phyloP scores from a whole-genome alignment of 2,888 invertebrate genomes.

The Phlogophora meticulosa region DNA sequence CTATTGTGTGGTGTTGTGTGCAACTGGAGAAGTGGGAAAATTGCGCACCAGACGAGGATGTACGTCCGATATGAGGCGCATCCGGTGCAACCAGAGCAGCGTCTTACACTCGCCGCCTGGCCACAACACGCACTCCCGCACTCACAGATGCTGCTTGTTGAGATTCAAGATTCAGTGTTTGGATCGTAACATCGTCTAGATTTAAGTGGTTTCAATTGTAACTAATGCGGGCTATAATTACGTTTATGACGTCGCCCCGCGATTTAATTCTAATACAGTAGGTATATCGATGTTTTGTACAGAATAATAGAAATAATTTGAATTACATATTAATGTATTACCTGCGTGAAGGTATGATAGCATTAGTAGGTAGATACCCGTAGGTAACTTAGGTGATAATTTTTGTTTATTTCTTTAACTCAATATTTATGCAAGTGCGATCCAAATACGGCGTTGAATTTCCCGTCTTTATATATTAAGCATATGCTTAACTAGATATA shows the following conservation, averaged over 20 bases:
- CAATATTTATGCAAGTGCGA: too few species aligned
- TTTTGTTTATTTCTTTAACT: not conserved
- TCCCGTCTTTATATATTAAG: not conserved
- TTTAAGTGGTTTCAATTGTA: constrained; percentile 67
- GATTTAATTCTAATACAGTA: constrained; percentile 46
- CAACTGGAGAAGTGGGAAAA: constrained; percentile 82
- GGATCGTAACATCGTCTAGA: constrained; percentile 55
- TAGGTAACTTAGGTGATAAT: not conserved
- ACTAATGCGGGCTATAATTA: constrained; percentile 63
- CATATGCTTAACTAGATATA: not conserved
- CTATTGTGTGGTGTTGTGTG: constrained; percentile 69
- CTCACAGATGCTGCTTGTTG: constrained; percentile 56
- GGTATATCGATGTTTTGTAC: constrained; percentile 36
- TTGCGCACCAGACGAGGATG: constrained; percentile 84
- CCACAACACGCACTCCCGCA: constrained; percentile 33
- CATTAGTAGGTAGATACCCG: not conserved
- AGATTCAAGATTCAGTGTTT: constrained; percentile 62
- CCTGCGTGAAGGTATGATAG: not conserved
- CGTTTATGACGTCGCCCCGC: constrained; percentile 43
- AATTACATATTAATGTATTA: constrained; percentile 22
- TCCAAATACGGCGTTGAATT: not conserved
- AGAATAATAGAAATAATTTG: constrained; percentile 33
- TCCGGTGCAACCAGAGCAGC: constrained; percentile 75
- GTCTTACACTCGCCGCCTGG: constrained; percentile 51
- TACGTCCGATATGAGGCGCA: constrained; percentile 86